These are phyloP conservation scores for Apamea anceps DNA, from an alignment of 2,888 invertebrate genomes.

Conservation along the genomic window DNA sequence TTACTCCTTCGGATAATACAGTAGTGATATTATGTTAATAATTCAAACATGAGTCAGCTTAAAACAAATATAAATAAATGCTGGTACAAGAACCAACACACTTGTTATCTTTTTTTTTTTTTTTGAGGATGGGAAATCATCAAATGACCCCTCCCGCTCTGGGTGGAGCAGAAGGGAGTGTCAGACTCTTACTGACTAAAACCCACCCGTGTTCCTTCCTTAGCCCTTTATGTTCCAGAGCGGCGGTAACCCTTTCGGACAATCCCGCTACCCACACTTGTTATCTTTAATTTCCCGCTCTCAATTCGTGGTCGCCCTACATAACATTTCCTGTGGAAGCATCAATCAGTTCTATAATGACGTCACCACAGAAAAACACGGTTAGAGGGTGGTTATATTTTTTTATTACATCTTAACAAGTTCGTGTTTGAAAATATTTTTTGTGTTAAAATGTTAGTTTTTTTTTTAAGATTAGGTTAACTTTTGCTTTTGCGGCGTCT, in stretches of 20 bases:
- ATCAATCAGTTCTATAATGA: constrained; percentile 73
- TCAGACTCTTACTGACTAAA: too few species aligned
- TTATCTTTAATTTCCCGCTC: background rate
- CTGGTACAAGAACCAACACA: background rate
- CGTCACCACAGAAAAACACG: constrained; percentile 64
- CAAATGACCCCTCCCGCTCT: too few species aligned
- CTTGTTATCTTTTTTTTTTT: background rate
- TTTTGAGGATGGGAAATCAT: too few species aligned
- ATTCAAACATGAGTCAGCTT: background rate
- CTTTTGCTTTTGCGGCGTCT: background rate
- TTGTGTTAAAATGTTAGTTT: background rate
- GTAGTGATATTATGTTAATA: background rate
- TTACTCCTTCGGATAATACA: background rate
- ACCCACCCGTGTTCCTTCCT: too few species aligned
- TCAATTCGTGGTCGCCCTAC: constrained; percentile 48
- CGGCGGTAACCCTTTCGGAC: too few species aligned
- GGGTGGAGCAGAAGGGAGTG: too few species aligned
- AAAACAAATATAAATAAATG: background rate
- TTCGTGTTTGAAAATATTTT: constrained; percentile 29
- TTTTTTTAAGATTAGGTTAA: background rate
- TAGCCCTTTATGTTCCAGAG: too few species aligned
- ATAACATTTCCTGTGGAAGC: constrained; percentile 59
- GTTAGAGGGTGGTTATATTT: constrained; percentile 40
- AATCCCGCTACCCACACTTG: too few species aligned
- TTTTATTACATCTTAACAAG: constrained; percentile 58